Conservation (phyloP, 2,888 invertebrate species). For the Anarsia innoxiella region DNA sequence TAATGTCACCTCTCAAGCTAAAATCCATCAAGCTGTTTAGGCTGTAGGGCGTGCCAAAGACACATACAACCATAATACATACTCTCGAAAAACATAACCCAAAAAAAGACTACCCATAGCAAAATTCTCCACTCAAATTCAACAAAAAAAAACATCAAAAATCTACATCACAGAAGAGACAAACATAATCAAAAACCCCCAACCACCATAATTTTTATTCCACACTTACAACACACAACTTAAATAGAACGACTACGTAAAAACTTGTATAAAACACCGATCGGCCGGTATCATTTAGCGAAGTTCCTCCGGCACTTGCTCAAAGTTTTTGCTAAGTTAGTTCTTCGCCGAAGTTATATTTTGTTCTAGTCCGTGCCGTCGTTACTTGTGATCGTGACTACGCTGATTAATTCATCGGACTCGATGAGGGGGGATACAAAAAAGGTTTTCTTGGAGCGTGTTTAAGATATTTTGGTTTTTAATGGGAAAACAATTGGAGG, state of each 20-base stretch:
- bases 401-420: conserved; percentile 58
- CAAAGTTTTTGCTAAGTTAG: conserved; percentile 36
- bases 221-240: conserved; percentile 8
- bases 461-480: too few relatives aligned
- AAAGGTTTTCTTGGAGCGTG: too few relatives aligned
- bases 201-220: conserved; percentile 33
- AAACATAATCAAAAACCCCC: not conserved
- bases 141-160: too few relatives aligned
- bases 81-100: too few relatives aligned
- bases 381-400: conserved; percentile 62
- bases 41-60: too few relatives aligned
- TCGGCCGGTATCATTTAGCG: conserved; percentile 44
- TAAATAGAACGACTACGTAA: conserved; percentile 33
- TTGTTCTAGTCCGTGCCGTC: conserved; percentile 52
- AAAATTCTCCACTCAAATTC: too few relatives aligned
- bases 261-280: conserved; percentile 45
- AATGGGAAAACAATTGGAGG: too few relatives aligned
- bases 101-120: too few relatives aligned
- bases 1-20: too few relatives aligned
- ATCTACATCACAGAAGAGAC: too few relatives aligned
- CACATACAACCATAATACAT: too few relatives aligned
- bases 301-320: conserved; percentile 28
- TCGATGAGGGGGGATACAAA: conserved; percentile 18
- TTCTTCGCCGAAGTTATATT: conserved; percentile 46
- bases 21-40: too few relatives aligned